These are phyloP conservation scores for Clepsis dumicolana DNA, from an alignment of 2,888 invertebrate genomes.

Conservation along the genomic window DNA sequence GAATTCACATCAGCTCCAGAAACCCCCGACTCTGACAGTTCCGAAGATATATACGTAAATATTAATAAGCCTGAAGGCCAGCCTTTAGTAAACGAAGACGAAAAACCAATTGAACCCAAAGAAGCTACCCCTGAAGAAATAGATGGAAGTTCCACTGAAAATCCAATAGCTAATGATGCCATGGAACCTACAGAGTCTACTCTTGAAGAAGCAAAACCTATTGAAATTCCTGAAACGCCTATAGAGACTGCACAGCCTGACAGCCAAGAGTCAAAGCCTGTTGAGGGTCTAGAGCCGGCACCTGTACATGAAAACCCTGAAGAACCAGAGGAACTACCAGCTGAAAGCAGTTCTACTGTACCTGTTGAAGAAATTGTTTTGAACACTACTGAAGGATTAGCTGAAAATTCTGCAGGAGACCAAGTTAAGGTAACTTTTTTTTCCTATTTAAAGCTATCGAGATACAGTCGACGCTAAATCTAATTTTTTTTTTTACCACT, in stretches of 20 bases:
- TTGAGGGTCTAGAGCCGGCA: no score
- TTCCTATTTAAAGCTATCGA: no score
- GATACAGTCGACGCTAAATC: no score
- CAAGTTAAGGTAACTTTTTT: constrained; percentile 20
- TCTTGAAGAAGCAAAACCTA: neutral
- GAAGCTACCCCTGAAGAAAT: neutral
- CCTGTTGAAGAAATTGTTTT: neutral
- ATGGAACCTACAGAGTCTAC: neutral
- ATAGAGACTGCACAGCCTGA: neutral
- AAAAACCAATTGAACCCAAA: neutral
- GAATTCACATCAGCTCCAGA: neutral
- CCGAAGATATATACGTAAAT: constrained; percentile 26
- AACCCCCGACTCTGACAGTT: constrained; percentile 9
- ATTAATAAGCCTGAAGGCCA: constrained; percentile 3
- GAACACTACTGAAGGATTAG: neutral
- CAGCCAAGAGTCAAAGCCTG: no score
- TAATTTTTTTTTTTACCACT: no score
- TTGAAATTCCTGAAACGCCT: neutral
- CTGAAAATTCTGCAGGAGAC: constrained; percentile 15
- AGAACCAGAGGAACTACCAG: neutral
- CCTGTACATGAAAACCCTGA: neutral
- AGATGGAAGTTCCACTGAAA: neutral
- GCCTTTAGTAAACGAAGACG: no score
- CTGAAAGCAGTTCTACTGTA: neutral
- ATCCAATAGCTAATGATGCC: neutral